Evolutionary conservation across 1,140 invertebrate species (phyloP).

Genomic region (Teleopsis dalmanni): DNA sequence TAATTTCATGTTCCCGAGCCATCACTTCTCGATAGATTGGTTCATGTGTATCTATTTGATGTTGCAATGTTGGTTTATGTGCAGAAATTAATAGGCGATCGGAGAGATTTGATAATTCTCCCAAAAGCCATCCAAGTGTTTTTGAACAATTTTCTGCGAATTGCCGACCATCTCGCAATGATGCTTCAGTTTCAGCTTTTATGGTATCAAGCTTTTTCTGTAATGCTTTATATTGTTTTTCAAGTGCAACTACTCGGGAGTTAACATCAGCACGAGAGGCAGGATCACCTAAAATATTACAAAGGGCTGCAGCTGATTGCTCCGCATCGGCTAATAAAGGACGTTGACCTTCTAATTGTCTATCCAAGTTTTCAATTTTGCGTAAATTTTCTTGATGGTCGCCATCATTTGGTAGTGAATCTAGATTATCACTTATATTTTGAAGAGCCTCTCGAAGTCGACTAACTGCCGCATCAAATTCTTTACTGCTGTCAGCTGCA

Average conservation of each 20-base stretch:
- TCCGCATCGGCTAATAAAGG: constrained; percentile 81
- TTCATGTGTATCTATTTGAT: constrained; percentile 82
- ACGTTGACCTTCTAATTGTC: constrained; percentile 79
- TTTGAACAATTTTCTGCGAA: constrained; percentile 79
- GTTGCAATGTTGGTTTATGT: constrained; percentile 69
- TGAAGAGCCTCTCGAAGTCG: constrained; percentile 74
- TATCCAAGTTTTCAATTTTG: constrained; percentile 77
- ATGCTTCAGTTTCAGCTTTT: constrained; percentile 84
- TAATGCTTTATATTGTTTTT: constrained; percentile 74
- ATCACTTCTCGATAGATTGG: constrained; percentile 82
- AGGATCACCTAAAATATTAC: constrained; percentile 83
- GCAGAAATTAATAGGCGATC: constrained; percentile 78
- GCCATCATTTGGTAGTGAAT: constrained; percentile 71
- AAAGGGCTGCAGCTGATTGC: constrained; percentile 75
- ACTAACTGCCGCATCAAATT: constrained; percentile 80
- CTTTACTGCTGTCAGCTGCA: constrained; percentile 78
- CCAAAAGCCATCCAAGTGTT: constrained; percentile 80
- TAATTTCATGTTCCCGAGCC: constrained; percentile 85
- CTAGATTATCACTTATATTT: constrained; percentile 76
- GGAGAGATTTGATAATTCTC: constrained; percentile 65
- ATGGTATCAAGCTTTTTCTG: constrained; percentile 83
- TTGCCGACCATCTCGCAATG: constrained; percentile 73
- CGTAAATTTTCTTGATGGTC: constrained; percentile 81
- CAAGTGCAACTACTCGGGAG: constrained; percentile 73
- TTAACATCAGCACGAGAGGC: constrained; percentile 85